Evolutionary conservation across 2,888 invertebrate species (phyloP).

Genomic region (Cheilosia pagana): DNA sequence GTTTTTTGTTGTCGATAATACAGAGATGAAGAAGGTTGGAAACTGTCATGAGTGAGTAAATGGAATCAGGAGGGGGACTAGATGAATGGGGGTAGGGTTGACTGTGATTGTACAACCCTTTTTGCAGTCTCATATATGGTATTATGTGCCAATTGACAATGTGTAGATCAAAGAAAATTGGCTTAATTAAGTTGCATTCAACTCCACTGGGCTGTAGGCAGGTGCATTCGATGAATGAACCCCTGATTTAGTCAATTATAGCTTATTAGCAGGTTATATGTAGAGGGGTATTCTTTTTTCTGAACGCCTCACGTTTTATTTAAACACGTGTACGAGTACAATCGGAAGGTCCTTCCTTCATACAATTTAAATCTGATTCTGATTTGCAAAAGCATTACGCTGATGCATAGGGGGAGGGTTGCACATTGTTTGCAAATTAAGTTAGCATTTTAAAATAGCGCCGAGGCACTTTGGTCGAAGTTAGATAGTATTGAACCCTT

Average conservation of each 20-base stretch:
- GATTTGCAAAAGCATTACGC: too few relatives aligned
- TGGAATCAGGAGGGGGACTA: conserved; percentile 50
- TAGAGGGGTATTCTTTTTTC: neutral
- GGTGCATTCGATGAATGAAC: conserved; percentile 17
- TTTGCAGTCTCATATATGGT: neutral
- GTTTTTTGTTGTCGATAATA: conserved; percentile 71
- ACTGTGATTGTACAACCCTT: conserved; percentile 52
- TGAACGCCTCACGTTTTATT: neutral
- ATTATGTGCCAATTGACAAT: conserved; percentile 26
- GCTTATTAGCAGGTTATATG: neutral
- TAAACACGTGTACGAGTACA: too few relatives aligned
- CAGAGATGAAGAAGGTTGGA: conserved; percentile 50
- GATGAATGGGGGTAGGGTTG: conserved; percentile 5
- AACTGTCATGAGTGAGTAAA: conserved; percentile 65
- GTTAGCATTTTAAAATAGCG: too few relatives aligned
- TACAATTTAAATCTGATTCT: too few relatives aligned
- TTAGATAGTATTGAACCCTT: too few relatives aligned
- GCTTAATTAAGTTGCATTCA: conserved; percentile 63
- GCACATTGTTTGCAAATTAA: too few relatives aligned
- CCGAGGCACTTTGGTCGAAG: too few relatives aligned
- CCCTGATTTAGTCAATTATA: neutral
- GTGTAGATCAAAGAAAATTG: conserved; percentile 60
- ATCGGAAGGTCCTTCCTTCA: too few relatives aligned
- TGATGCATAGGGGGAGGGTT: too few relatives aligned
- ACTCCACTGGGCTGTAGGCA: neutral